Base-by-base conservation (phyloP, 2,888 invertebrate genomes). In the Calameuta filiformis region DNA sequence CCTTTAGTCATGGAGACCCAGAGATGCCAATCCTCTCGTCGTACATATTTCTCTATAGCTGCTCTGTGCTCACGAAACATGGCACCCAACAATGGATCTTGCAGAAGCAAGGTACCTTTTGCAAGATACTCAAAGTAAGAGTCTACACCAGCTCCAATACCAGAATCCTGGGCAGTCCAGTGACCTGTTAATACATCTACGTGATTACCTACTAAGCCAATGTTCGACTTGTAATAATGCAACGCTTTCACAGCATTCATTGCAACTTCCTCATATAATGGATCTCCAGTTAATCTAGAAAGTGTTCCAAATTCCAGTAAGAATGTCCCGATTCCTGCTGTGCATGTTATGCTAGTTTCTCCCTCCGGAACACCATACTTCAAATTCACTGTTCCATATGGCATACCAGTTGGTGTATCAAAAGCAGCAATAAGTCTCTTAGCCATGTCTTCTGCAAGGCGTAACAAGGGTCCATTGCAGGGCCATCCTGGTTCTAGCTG, bases 1-100 rank as follows among this genome's bases (percentile, higher is more conserved):
- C 98, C 99, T 87, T 98, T 97, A 73, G 96, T 94, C 99, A 99
- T 99, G n/a, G 98, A 97, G 0, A 98, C 99, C 99, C 99, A 99
- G 86, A 99, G 95, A 90, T 98, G 98, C 99, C 99, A 99, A 91
- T 99, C 99, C 85, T 98, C 98, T 87, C 96, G 95, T 87, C 97
- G 96, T 86, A 99, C 92, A 88, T 97, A 96, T 86, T 96, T 96
- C 87, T 97, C 97, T 71, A 97, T 96, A 0, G 96, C 94, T 74
- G 92, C 92, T 75, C 95, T 94, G 0, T 95, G 95, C 86, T 96
- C 96, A 79, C 95, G 93, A 89, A 99, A 99, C 94, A 98, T 97
- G 75, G 96, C 95, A 94, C 99, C 95, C 35, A 99, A 92, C 87
- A 98, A 96, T 0, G 99, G 98, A 83, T 95, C 94, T 90, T 98